phyloP scores from a whole-genome alignment of 2,113 vertebrate genomes.

The Pygoscelis antarcticus region DNA sequence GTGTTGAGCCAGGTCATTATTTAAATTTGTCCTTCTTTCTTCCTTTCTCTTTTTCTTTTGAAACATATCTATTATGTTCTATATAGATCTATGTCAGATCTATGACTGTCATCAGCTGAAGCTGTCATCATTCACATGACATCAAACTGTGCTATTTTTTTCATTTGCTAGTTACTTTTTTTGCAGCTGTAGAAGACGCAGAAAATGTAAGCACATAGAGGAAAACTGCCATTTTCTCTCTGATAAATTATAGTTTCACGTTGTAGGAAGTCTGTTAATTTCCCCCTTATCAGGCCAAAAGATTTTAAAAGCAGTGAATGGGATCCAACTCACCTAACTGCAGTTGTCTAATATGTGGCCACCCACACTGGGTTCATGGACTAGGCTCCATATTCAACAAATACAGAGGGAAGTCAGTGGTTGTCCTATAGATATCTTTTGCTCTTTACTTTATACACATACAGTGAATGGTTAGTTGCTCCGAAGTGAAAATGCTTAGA shows the following conservation, averaged over 20 bases:
- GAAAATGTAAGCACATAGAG: background rate
- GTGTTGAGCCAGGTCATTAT: background rate
- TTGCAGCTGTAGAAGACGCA: background rate
- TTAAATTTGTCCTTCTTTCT: background rate
- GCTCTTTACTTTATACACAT: background rate
- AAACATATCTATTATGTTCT: background rate
- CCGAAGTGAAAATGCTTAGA: background rate
- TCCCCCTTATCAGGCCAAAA: background rate
- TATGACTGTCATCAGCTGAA: background rate
- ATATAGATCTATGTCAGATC: too few species aligned
- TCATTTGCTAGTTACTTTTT: background rate
- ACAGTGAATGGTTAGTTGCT: background rate
- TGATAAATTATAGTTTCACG: background rate
- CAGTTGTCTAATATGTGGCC: background rate
- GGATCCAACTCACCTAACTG: background rate
- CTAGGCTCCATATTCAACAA: background rate
- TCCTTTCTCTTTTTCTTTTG: background rate
- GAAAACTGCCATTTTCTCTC: background rate
- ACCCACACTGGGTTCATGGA: background rate
- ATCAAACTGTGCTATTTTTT: background rate
- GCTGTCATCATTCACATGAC: background rate
- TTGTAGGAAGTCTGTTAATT: background rate
- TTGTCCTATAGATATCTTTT: background rate
- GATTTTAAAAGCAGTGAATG: background rate
- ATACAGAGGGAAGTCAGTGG: background rate